Evolutionary conservation across 2,888 invertebrate genomes (phyloP), one percentile per base, ranked within the genome.

Genomic region (Anthrax anthrax): DNA sequence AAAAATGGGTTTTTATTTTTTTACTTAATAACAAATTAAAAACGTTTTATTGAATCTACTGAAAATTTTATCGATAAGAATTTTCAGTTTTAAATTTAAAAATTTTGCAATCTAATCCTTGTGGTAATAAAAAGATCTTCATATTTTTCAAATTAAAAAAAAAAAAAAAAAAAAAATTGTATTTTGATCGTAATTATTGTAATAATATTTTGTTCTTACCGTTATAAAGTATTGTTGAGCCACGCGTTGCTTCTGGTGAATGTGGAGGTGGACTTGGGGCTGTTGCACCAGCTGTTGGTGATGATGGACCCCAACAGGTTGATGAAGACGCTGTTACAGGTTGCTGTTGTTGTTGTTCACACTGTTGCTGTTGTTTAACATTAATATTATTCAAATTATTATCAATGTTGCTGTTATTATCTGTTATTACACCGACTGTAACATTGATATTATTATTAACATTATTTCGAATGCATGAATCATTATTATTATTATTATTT

Each of bases 201-300:
- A n/a, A n/a, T n/a, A n/a, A n/a, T n/a, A n/a, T 23, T 34, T 34
- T 9, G 12, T 29, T 70, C 80, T 76, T 66, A 84, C 84, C 83
- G 70, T 83, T 84, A 67, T 84, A 84, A 59, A 83, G 77, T 64
- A 81, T 76, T 60, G 81, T 81, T 59, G 80, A 81, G 64, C 74
- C 81, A 72, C 69, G 80, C 67, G 69, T 77, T 71, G 70, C 67
- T 60, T 70, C 68, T 44, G 75, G 75, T 51, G 74, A 74, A 54
- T 74, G 78, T 57, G 78, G 83, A 64, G 78, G 79, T 63, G 79
- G 83, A 66, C 78, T 81, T 58, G 79, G 83, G 60, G 80, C 82
- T 53, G 82, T 82, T 52, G 81, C 78, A 56, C 81, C 83, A 54
- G 81, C 83, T 55, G 82, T 81, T 48, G 82, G 81, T 61, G 81